phyloP scores from a whole-genome alignment of 2,888 invertebrate species.

The Exocentrus adspersus region DNA sequence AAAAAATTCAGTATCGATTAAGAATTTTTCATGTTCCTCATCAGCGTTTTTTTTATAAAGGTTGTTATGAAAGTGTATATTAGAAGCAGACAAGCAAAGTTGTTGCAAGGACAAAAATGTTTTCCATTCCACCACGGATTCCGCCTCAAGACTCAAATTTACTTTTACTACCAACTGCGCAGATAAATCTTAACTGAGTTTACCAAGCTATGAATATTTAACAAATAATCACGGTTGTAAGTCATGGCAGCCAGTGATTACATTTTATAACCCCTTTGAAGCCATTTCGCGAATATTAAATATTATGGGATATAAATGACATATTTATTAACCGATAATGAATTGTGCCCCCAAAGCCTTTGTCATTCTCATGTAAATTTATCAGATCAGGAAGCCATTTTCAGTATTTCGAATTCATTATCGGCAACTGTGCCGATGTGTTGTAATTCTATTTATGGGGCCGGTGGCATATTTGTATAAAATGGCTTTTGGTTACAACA shows the following conservation, averaged over 20 bases:
- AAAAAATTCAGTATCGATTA: too few relatives aligned
- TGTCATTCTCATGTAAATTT: slow-evolving; percentile 28
- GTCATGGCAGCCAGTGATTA: slow-evolving; percentile 22
- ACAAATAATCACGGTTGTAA: slow-evolving; percentile 23
- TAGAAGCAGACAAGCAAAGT: too few relatives aligned
- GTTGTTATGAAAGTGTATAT: too few relatives aligned
- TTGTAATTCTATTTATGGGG: neutral
- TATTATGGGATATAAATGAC: slow-evolving; percentile 27
- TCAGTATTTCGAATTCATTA: slow-evolving; percentile 15
- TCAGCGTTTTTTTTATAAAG: too few relatives aligned
- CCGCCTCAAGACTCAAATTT: slow-evolving; percentile 11
- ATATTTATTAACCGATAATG: slow-evolving; percentile 30
- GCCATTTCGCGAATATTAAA: slow-evolving; percentile 28
- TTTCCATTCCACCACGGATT: neutral
- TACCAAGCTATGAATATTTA: slow-evolving; percentile 23
- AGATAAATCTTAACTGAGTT: slow-evolving; percentile 24
- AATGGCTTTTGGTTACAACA: neutral
- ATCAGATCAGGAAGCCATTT: slow-evolving; percentile 25
- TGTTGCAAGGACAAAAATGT: too few relatives aligned
- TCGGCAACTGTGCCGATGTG: neutral
- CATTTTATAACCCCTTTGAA: slow-evolving; percentile 24
- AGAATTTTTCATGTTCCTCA: too few relatives aligned
- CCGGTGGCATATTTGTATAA: neutral
- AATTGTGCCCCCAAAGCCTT: slow-evolving; percentile 23
- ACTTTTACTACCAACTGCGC: slow-evolving; percentile 17